These are phyloP conservation scores for Hippoglossus hippoglossus DNA, from an alignment of 2,797 vertebrate species.

Conservation along the genomic window DNA sequence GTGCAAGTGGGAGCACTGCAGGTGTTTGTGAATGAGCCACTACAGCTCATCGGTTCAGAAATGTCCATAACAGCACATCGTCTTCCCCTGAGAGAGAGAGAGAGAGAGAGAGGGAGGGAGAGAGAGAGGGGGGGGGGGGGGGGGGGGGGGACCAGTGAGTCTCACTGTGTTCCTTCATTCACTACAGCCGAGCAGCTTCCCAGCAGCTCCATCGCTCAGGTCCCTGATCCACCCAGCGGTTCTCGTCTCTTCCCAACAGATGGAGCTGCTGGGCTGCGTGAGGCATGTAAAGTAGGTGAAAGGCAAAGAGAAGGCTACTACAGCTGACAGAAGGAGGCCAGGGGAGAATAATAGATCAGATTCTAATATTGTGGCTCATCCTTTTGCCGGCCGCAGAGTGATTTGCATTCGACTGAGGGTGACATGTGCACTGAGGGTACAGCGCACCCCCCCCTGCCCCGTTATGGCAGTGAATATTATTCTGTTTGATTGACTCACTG, in stretches of 20 bases:
- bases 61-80: slow-evolving; percentile 16
- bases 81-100: slow-evolving; percentile 20
- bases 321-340: slow-evolving; percentile 70
- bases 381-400: slow-evolving; percentile 10
- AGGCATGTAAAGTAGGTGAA: slow-evolving; percentile 55
- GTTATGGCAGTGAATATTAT: neutral
- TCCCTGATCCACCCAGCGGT: slow-evolving; percentile 12
- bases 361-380: slow-evolving; percentile 27
- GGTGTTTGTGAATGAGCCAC: slow-evolving; percentile 46
- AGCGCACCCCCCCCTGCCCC: neutral
- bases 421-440: slow-evolving; percentile 18
- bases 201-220: slow-evolving; percentile 10
- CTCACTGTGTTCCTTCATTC: slow-evolving; percentile 34
- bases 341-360: slow-evolving; percentile 54
- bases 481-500: slow-evolving; percentile 19
- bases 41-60: slow-evolving; percentile 9
- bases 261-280: slow-evolving; percentile 34
- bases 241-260: slow-evolving; percentile 45
- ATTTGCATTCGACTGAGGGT: slow-evolving; percentile 22
- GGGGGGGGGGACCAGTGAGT: slow-evolving; percentile 32
- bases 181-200: slow-evolving; percentile 28
- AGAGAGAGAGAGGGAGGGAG: neutral
- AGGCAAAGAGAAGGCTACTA: slow-evolving; percentile 58
- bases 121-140: no score
- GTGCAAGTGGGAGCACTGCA: slow-evolving; percentile 41